Evolutionary conservation across 2,888 invertebrate genomes (phyloP).

Genomic region (Brassicogethes aeneus): DNA sequence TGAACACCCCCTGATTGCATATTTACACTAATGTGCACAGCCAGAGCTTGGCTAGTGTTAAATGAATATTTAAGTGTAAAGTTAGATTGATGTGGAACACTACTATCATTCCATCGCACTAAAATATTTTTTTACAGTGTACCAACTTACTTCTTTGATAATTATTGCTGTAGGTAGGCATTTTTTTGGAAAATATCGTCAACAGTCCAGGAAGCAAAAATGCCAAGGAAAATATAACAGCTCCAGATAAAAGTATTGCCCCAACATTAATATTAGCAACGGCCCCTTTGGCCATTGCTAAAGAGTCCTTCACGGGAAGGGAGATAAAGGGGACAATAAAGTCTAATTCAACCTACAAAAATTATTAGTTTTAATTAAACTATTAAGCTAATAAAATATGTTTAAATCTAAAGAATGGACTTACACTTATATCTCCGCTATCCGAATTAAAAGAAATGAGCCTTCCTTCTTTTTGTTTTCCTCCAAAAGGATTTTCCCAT

Average conservation of each 20-base stretch:
- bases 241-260: slow-evolving; percentile 49
- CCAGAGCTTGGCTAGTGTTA: no score
- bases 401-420: no score
- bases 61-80: no score
- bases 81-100: no score
- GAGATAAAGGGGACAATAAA: slow-evolving; percentile 57
- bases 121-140: background rate
- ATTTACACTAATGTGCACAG: no score
- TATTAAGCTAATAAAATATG: background rate
- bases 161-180: no score
- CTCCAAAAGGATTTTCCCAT: slow-evolving; percentile 1
- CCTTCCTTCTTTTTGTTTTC: slow-evolving; percentile 28
- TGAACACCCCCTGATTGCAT: no score
- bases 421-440: slow-evolving; percentile 47
- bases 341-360: slow-evolving; percentile 52
- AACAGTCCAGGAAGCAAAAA: slow-evolving; percentile 47
- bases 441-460: slow-evolving; percentile 51
- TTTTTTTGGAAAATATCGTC: slow-evolving; percentile 21
- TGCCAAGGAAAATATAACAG: slow-evolving; percentile 47
- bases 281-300: slow-evolving; percentile 42
- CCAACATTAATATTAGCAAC: slow-evolving; percentile 54
- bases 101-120: no score
- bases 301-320: slow-evolving; percentile 53
- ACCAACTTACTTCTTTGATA: background rate
- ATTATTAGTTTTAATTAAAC: background rate